Conservation (phyloP, 2,113 vertebrate species). For the Gallinago jamesoni region DNA sequence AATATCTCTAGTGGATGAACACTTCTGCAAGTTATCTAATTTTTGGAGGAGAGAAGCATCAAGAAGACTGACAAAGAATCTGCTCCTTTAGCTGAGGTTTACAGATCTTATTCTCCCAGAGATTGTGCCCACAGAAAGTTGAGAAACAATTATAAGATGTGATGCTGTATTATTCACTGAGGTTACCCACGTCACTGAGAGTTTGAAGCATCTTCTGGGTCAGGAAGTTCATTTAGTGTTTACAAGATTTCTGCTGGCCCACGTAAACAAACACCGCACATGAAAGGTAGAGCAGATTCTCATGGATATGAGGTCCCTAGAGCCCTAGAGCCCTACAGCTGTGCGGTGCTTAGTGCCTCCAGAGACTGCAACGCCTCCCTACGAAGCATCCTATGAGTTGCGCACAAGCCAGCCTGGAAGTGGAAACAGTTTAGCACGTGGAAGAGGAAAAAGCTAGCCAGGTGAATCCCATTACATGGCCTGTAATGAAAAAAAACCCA, state of each 20-base stretch:
- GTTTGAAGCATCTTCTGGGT: background rate
- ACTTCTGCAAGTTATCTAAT: background rate
- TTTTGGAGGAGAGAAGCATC: background rate
- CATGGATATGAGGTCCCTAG: background rate
- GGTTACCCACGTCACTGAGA: background rate
- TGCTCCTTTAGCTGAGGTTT: background rate
- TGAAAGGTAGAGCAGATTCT: background rate
- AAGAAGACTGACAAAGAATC: background rate
- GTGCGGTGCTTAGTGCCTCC: background rate
- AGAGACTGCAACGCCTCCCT: background rate
- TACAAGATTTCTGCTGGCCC: background rate
- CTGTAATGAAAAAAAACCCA: background rate
- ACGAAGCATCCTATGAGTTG: background rate
- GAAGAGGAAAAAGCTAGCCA: background rate
- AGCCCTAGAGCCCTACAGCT: background rate
- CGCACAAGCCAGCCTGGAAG: background rate
- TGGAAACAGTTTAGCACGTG: background rate
- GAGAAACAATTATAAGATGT: background rate
- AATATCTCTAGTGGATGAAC: background rate
- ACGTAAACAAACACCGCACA: background rate
- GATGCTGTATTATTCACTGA: background rate
- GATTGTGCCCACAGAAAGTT: background rate
- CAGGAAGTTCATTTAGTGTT: rapidly evolving
- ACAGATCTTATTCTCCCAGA: background rate
- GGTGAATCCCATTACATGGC: background rate